These are phyloP conservation scores for Glaucopsyche alexis DNA, from an alignment of 2,888 invertebrate genomes.

Conservation along the genomic window DNA sequence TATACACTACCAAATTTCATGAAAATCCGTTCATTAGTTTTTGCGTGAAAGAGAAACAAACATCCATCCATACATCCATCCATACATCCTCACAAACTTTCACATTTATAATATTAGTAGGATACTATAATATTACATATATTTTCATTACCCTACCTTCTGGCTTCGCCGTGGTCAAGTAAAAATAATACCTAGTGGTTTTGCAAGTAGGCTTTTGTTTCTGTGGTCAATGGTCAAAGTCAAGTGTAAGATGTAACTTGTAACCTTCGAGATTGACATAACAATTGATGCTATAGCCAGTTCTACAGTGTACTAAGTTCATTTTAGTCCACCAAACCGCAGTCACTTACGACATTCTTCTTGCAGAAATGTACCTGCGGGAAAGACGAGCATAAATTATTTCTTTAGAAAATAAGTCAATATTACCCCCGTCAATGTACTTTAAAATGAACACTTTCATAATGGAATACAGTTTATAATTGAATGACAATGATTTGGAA, in stretches of 20 bases:
- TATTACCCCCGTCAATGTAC: constrained; percentile 39
- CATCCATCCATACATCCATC: too few relatives aligned
- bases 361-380: constrained; percentile 42
- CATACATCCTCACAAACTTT: too few relatives aligned
- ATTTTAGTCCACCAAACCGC: not conserved
- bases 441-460: constrained; percentile 36
- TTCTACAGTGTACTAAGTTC: not conserved
- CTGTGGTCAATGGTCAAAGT: not conserved
- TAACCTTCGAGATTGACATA: not conserved
- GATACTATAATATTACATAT: too few relatives aligned
- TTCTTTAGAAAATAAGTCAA: constrained; percentile 48
- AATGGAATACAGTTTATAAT: constrained; percentile 37
- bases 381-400: constrained; percentile 57
- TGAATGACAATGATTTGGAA: constrained; percentile 40
- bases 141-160: too few relatives aligned
- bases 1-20: too few relatives aligned
- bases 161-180: too few relatives aligned
- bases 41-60: too few relatives aligned
- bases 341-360: constrained; percentile 32
- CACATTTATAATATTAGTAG: too few relatives aligned
- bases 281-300: constrained; percentile 15
- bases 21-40: too few relatives aligned
- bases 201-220: not conserved
- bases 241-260: not conserved
- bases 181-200: not conserved